Base-by-base conservation (phyloP, 2,797 vertebrate species). In the Myotis pilosus region DNA sequence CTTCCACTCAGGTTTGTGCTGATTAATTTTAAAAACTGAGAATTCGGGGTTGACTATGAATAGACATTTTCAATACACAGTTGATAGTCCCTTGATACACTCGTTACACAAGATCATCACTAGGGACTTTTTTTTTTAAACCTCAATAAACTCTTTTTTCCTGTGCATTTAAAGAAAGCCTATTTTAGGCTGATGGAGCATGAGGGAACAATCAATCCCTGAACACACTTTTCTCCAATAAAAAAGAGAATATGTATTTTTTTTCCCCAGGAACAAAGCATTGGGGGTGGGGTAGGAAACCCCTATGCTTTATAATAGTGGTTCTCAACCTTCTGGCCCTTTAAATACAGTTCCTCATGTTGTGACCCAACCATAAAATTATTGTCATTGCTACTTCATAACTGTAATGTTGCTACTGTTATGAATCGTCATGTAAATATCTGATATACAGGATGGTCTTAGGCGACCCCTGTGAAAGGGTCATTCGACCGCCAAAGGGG, bases 121-220 rank as follows among this genome's bases (percentile, higher is more conserved):
- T 47, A 85, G 87, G 72, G 91, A 78, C 84, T 94, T 92, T 86
- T 87, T 74, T 84, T 78, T 60, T 44, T 13, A n/a, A 76, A 89
- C 47, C 69, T 92, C 87, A 68, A 82, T 95, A 96, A 95, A 96
- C 93, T 75, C 62, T 16, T 94, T 97, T 95, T 93, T 85, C 96
- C 44, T 85, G 79, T 89, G 69, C 94, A 95, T 96, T 82, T 97
- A 93, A 93, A 96, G 87, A 95, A 95, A 92, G 76, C 30, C 55
- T 84, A 91, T 53, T 95, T 97, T 76, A 94, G 84, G 95, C 66
- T 75, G 72, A 96, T 93, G 74, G 90, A 96, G 62, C 82, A 91
- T 68, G 79, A 94, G 76, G 93, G 91, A 96, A 51, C 92, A 96
- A 96, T 89, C 94, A 92, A 85, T 96, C 90, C 72, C 87, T 83